A percentile compares a stretch with the other conserved stretches of the same genome.
phyloP scores from a whole-genome alignment of 2,888 invertebrate genomes.

The Scelioninae gen. 1 region DNA sequence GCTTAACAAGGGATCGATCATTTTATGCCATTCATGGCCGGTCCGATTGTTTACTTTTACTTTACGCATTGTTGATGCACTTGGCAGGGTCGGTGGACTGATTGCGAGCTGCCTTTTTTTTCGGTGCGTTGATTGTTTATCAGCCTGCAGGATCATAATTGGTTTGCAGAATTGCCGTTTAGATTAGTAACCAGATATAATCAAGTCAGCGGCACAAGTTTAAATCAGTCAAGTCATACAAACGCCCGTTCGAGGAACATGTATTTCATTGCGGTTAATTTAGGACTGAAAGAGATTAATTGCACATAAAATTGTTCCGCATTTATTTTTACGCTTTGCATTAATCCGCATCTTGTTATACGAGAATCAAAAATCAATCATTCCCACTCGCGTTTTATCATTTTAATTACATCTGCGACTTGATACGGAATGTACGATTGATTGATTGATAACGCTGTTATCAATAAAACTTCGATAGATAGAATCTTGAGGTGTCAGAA shows the following conservation, averaged over 20 bases:
- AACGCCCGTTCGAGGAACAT: constrained; percentile 33
- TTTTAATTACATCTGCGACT: constrained; percentile 16
- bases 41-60: constrained; percentile 51
- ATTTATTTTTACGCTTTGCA: constrained; percentile 13
- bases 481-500: no score
- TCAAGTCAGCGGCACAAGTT: constrained; percentile 49
- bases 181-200: constrained; percentile 58
- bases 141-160: constrained; percentile 50
- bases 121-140: constrained; percentile 53
- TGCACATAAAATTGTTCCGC: constrained; percentile 35
- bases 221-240: constrained; percentile 50
- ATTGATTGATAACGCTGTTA: neutral
- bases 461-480: neutral
- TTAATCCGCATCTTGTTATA: constrained; percentile 12
- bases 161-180: constrained; percentile 55
- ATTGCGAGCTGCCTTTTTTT: constrained; percentile 41
- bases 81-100: constrained; percentile 22
- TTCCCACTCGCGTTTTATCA: constrained; percentile 9
- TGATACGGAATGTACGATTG: neutral
- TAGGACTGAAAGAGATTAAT: constrained; percentile 51
- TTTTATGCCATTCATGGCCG: constrained; percentile 36
- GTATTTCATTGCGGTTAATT: constrained; percentile 53
- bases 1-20: constrained; percentile 54
- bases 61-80: constrained; percentile 42
- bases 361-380: constrained; percentile 28